A percentile compares a stretch with the other conserved stretches of the same genome.
Evolutionary conservation across 1,140 invertebrate species (phyloP).

Genomic region (Antheraea pernyi): DNA sequence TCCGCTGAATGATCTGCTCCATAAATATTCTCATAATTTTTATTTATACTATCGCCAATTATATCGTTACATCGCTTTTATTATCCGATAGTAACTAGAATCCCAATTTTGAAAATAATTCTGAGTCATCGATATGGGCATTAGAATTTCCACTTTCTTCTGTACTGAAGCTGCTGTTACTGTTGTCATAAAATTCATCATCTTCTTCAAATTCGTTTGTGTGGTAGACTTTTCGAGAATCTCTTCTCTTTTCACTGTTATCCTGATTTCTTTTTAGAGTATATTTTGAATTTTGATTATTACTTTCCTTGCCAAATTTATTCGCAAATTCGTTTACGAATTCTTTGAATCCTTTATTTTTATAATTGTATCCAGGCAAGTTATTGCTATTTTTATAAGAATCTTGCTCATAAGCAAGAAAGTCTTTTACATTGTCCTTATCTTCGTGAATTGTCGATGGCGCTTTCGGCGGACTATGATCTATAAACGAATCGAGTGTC

Average conservation of each 20-base stretch:
- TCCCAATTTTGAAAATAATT: slow-evolving; percentile 42
- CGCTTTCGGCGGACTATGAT: neutral
- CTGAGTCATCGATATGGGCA: slow-evolving; percentile 41
- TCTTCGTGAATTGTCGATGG: neutral
- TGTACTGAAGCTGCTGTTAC: slow-evolving; percentile 37
- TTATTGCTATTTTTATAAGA: slow-evolving; percentile 25
- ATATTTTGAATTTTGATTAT: slow-evolving; percentile 43
- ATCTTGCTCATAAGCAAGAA: slow-evolving; percentile 31
- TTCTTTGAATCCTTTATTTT: slow-evolving; percentile 51
- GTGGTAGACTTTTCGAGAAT: slow-evolving; percentile 84
- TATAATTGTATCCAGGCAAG: slow-evolving; percentile 29
- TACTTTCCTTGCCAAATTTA: slow-evolving; percentile 53
- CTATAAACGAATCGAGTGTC: slow-evolving; percentile 6
- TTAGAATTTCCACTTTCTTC: slow-evolving; percentile 46
- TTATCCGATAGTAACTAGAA: slow-evolving; percentile 34
- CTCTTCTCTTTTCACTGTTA: slow-evolving; percentile 83
- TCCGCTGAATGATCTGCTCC: slow-evolving; percentile 26
- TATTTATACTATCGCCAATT: slow-evolving; percentile 29
- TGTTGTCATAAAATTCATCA: slow-evolving; percentile 83
- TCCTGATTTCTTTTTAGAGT: slow-evolving; percentile 48
- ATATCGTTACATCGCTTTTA: slow-evolving; percentile 32
- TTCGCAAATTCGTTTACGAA: slow-evolving; percentile 56
- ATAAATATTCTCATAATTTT: slow-evolving; percentile 32
- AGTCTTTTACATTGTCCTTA: slow-evolving; percentile 28
- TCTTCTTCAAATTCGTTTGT: slow-evolving; percentile 87